Base-by-base conservation (phyloP, 2,888 invertebrate genomes). In the Lithophane socia region DNA sequence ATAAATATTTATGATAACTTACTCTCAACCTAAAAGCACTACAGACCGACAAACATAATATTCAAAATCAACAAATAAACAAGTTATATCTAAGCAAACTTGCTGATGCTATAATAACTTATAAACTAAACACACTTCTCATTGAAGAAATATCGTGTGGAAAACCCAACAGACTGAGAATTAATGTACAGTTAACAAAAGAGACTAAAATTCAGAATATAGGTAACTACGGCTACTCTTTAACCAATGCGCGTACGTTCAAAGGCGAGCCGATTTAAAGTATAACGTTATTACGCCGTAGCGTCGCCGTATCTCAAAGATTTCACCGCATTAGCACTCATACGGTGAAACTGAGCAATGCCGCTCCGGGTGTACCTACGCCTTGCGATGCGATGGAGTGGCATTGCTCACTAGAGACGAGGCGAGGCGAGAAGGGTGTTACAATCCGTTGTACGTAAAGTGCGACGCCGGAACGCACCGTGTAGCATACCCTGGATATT, bases 121-220 rank as follows among this genome's bases (percentile, higher is more conserved):
- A 52, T 82, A 80, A 29, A 77, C 73, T 78, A 69, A 76, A 83
- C 73, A 69, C 82, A 80, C 83, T 78, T 68, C 12, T 76, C 85
- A 84, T 87, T 87, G 85, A 84, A 89, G 87, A 82, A 89, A 90
- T 89, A 90, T 90, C 85, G 83, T 67, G 83, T 73, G 85, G 82
- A 89, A 89, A 87, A 84, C 82, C 79, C 90, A 79, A 73, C 86
- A 84, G 86, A 79, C 83, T 83, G 85, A 77, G 61, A 76, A 47
- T 47, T 3, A 44, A 42, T 18, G 18, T 77, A 63, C 47, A n/a
- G 47, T 68, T 21, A 47, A 47, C 44, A 60, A 52, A 64, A 56
- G 21, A 56, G 0, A 42, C 4, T 44, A 18, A 18, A 75, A n/a
- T 44, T 5, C 18, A 16, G 5, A 47, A 3, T 49, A 29, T 29